Evolutionary conservation across 2,888 invertebrate genomes (phyloP).

Genomic region (Carabus problematicus): DNA sequence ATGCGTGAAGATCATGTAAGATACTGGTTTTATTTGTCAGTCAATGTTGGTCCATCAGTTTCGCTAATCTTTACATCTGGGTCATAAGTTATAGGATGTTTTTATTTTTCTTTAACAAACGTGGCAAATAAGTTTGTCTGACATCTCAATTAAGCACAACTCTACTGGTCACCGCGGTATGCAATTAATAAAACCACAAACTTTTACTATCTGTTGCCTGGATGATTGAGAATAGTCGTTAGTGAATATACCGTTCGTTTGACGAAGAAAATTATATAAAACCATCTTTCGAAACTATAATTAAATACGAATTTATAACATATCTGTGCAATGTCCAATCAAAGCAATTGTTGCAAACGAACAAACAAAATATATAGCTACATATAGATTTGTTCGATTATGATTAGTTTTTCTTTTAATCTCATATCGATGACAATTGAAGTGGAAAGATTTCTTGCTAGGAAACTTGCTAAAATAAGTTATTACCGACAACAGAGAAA

Average conservation of each 20-base stretch:
- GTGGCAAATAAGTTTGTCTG: too few relatives aligned
- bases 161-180: too few relatives aligned
- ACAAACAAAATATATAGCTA: slow-evolving; percentile 4
- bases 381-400: not conserved
- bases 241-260: slow-evolving; percentile 16
- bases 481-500: slow-evolving; percentile 13
- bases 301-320: slow-evolving; percentile 31
- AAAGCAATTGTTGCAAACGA: slow-evolving; percentile 3
- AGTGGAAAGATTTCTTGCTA: slow-evolving; percentile 9
- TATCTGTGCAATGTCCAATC: too few relatives aligned
- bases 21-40: too few relatives aligned
- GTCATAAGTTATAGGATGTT: too few relatives aligned
- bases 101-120: too few relatives aligned
- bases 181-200: slow-evolving; percentile 9
- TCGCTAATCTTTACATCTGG: too few relatives aligned
- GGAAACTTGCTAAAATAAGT: slow-evolving; percentile 7
- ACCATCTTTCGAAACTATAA: slow-evolving; percentile 18
- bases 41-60: too few relatives aligned
- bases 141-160: too few relatives aligned
- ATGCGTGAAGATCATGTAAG: too few relatives aligned
- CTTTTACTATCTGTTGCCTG: slow-evolving; percentile 14
- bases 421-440: slow-evolving; percentile 6
- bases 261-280: slow-evolving; percentile 16
- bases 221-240: slow-evolving; percentile 9
- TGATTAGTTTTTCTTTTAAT: not conserved